Base-by-base conservation (phyloP, 2,113 vertebrate species). In the Lynx canadensis region DNA sequence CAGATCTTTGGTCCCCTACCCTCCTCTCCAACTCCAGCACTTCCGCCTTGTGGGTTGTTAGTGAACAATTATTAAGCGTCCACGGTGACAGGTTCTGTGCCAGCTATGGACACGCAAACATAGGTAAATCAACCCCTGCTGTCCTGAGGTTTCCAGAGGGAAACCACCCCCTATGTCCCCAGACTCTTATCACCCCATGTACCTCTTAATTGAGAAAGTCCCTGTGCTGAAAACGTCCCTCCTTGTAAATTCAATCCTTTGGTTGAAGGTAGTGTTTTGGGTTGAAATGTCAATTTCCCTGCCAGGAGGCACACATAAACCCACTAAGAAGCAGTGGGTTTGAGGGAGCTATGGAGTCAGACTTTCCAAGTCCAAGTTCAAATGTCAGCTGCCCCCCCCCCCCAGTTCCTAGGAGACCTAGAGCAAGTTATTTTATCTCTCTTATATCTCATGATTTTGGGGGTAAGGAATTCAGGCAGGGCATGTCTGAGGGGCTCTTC, bases 11-110 rank as follows among this genome's bases (percentile, higher is more conserved):
- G 7, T 27, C 4, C 2, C 1, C 0, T 8, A 1, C 4, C 15
- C 41, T 16, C 23, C 45, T 80, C 27, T 89, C 1, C 69, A 7
- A 16, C 89, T 5, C n/a, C 16, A 3, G 48, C 27, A 15, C 23
- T 87, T 45, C 16, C 0, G 84, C 66, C n/a, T 68, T 16, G 38
- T 23, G 52, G 71, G 18, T 81, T 73, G 65, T 71, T 94, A 4
- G 2, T 31, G 68, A 89, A 91, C 66, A 55, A 71, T 92, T 96
- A 71, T 92, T 96, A 92, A 89, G 78, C 23, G 18, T 29, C 27
- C 45, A 11, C 13, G 0, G 1, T 31, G 65, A 38, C 25, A 66
- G 50, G 45, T 74, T 68, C 65, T 7, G 36, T 89, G 79, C 10
- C 18, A 33, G 63, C 29, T n/a, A 36, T 6, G 65, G 57, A 14